A percentile compares a stretch with the other conserved stretches of the same genome.
These are phyloP conservation scores for Laticauda laticaudata DNA, from an alignment of 2,113 vertebrate genomes.

Conservation along the genomic window DNA sequence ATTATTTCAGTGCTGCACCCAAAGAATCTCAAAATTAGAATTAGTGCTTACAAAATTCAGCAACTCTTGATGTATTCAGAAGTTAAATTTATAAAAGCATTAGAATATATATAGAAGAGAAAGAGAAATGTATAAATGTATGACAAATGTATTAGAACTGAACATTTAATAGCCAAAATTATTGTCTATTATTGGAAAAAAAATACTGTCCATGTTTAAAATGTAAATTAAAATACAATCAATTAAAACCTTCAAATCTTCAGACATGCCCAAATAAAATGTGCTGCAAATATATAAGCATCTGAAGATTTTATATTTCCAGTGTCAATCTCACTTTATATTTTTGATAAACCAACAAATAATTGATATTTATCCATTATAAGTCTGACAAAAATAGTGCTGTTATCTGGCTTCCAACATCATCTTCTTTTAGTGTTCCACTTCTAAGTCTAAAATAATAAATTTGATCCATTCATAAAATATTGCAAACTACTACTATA, in stretches of 20 bases:
- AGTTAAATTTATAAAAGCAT: not conserved
- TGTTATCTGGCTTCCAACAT: not conserved
- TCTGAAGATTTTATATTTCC: not conserved
- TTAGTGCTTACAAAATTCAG: not conserved
- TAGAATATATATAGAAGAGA: not conserved
- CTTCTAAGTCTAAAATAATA: not conserved
- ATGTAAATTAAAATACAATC: not conserved
- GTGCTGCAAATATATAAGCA: not conserved
- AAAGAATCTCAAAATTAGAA: not conserved
- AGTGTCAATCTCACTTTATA: not conserved
- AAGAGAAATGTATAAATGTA: not conserved
- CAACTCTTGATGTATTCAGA: not conserved
- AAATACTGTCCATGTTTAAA: not conserved
- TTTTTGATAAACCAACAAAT: not conserved
- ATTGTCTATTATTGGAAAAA: not conserved
- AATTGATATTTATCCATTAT: not conserved
- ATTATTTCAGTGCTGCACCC: too few species aligned
- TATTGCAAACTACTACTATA: not conserved
- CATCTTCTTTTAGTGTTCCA: not conserved
- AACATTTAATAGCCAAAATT: not conserved
- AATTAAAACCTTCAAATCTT: not conserved
- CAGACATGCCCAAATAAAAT: not conserved
- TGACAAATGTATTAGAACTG: not conserved
- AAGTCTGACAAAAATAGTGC: not conserved
- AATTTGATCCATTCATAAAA: not conserved